phyloP scores from a whole-genome alignment of 2,113 vertebrate species.

The Elanoides forficatus region DNA sequence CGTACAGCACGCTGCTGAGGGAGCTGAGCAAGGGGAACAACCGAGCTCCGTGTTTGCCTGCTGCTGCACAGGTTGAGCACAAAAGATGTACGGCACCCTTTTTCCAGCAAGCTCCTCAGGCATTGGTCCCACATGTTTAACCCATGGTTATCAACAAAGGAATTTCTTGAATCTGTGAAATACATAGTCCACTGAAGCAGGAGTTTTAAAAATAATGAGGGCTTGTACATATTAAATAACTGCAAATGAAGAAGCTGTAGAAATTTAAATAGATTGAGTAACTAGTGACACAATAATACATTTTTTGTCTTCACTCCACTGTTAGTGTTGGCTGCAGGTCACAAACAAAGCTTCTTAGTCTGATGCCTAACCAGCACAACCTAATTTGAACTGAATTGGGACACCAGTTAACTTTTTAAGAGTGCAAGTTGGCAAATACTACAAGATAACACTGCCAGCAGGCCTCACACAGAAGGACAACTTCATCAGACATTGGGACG shows the following conservation, averaged over 20 bases:
- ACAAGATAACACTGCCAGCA: background rate
- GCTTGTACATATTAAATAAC: background rate
- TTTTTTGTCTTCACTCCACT: background rate
- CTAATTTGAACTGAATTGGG: background rate
- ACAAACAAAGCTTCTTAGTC: background rate
- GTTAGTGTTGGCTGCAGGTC: background rate
- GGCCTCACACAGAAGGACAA: rapidly evolving
- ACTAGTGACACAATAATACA: background rate
- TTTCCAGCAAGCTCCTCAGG: background rate
- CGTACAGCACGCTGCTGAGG: background rate
- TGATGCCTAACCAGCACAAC: background rate
- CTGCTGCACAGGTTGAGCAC: background rate
- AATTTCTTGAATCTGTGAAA: background rate
- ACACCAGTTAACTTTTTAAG: background rate
- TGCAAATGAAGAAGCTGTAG: background rate
- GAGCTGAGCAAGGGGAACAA: background rate
- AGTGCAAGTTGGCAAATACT: background rate
- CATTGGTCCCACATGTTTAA: background rate
- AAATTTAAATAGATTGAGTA: background rate
- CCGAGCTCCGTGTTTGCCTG: background rate
- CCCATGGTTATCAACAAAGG: background rate
- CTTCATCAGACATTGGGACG: background rate
- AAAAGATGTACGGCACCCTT: background rate
- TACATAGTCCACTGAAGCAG: background rate
- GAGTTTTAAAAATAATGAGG: background rate